phyloP scores from a whole-genome alignment of 1,140 invertebrate genomes.

The Bursaphelenchus mucronatus region DNA sequence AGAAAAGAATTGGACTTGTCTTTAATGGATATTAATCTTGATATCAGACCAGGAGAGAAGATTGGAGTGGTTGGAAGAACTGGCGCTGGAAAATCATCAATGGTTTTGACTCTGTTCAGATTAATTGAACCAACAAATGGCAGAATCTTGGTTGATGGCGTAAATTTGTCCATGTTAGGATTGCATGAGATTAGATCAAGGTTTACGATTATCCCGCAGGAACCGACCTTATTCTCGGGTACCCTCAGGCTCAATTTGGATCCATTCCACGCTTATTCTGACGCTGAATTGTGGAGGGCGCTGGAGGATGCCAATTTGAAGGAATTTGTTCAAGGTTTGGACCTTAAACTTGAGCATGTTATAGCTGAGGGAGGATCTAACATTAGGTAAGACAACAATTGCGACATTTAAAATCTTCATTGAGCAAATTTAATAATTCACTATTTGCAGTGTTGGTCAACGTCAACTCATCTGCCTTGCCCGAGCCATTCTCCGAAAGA shows the following conservation, averaged over 20 bases:
- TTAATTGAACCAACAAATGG: conserved; percentile 63
- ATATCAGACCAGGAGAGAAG: conserved; percentile 70
- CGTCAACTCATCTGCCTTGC: conserved; percentile 64
- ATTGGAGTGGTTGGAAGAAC: conserved; percentile 64
- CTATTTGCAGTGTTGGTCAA: conserved; percentile 62
- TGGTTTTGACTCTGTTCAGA: conserved; percentile 64
- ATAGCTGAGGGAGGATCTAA: conserved; percentile 64
- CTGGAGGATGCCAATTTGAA: conserved; percentile 69
- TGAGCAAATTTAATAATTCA: neutral
- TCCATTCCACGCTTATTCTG: conserved; percentile 73
- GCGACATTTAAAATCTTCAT: neutral
- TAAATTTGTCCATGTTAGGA: conserved; percentile 68
- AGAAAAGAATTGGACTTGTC: conserved; percentile 72
- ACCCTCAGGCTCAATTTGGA: conserved; percentile 79
- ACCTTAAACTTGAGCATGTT: conserved; percentile 26
- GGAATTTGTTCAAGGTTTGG: conserved; percentile 33
- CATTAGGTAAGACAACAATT: conserved; percentile 2
- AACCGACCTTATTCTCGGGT: conserved; percentile 75
- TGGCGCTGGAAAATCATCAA: conserved; percentile 67
- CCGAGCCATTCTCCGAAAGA: conserved; percentile 57
- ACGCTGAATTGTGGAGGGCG: conserved; percentile 71
- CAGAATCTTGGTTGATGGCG: conserved; percentile 69
- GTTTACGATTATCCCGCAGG: conserved; percentile 72
- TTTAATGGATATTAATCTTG: conserved; percentile 70
- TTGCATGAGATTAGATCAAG: conserved; percentile 70